A percentile compares a stretch with the other conserved stretches of the same genome.
phyloP scores from a whole-genome alignment of 2,888 invertebrate genomes.

The Myathropa florea region DNA sequence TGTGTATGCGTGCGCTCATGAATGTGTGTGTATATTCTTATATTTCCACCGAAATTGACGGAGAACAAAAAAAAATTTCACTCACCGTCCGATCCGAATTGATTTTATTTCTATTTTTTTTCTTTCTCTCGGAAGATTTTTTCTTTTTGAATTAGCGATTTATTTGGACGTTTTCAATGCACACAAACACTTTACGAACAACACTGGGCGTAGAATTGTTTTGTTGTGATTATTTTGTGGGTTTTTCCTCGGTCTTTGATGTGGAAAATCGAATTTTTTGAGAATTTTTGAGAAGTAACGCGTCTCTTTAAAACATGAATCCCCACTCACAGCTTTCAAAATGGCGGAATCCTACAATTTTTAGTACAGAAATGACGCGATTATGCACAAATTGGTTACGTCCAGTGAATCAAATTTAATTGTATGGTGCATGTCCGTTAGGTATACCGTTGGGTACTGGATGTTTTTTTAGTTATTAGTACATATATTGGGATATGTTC shows the following conservation, averaged over 20 bases:
- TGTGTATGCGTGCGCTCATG: slow-evolving; percentile 12
- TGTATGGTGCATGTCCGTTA: slow-evolving; percentile 8
- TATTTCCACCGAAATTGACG: slow-evolving; percentile 63
- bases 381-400: slow-evolving; percentile 64
- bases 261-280: slow-evolving; percentile 73
- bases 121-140: slow-evolving; percentile 53
- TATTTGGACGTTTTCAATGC: slow-evolving; percentile 63
- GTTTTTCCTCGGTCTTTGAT: slow-evolving; percentile 53
- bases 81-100: slow-evolving; percentile 72
- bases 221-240: slow-evolving; percentile 48
- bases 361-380: slow-evolving; percentile 81
- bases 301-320: slow-evolving; percentile 78
- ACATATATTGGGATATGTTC: slow-evolving; percentile 30
- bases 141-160: slow-evolving; percentile 48
- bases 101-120: slow-evolving; percentile 70
- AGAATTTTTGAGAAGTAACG: slow-evolving; percentile 78
- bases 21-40: slow-evolving; percentile 49
- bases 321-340: slow-evolving; percentile 81
- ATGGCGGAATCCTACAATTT: slow-evolving; percentile 79
- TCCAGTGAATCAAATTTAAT: slow-evolving; percentile 22
- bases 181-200: slow-evolving; percentile 63
- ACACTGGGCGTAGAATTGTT: slow-evolving; percentile 55
- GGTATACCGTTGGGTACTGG: neutral
- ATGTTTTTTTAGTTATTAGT: slow-evolving; percentile 18
- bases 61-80: slow-evolving; percentile 69